Evolutionary conservation across 2,797 vertebrate genomes (phyloP), one percentile per base, ranked within the genome.

Genomic region (Hemitrygon akajei): DNA sequence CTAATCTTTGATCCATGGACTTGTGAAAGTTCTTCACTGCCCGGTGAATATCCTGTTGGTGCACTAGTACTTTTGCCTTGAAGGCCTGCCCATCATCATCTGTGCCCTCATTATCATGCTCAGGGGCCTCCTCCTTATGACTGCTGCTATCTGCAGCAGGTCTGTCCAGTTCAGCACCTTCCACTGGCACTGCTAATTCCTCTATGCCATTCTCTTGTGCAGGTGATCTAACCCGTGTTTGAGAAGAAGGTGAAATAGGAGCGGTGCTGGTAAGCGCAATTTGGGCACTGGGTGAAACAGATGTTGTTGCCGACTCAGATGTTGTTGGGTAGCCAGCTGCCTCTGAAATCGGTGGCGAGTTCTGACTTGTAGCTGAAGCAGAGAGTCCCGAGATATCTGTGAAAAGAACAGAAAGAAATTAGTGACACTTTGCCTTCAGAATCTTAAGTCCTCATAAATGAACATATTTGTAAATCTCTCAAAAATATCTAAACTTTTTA

Each of bases 41-140:
- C 91, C 27, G 91, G 71, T 93, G 91, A 75, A 93, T 93, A 76
- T 93, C 91, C 73, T 93, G 91, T 56, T 93, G 91, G 76, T 93
- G 91, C 71, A 93, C 91, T 22, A 93, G 76, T 76, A 93, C 91
- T 93, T 76, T 73, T 16, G 91, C 71, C 40, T 93, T 93, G 91
- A 93, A 93, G 91, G 71, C 91, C 73, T 93, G 91, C 16, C 91
- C 91, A 75, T 40, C 69, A 76, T 30, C n/a, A 56, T 93, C 71
- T 56, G 91, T 76, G 40, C 73, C 71, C 91, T 30, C 40, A 4
- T 56, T 76, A 7, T 56, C 91, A n/a, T 30, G 71, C 4, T 76
- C 71, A 58, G 91, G 69, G 9, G 91, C 76, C 25, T n/a, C 37
- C 37, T 76, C 91, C 14, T 92, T 92, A 27, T 75, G 69, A 73